Conservation (phyloP, 2,113 vertebrate species). For the Periophthalmodon schlosseri region DNA sequence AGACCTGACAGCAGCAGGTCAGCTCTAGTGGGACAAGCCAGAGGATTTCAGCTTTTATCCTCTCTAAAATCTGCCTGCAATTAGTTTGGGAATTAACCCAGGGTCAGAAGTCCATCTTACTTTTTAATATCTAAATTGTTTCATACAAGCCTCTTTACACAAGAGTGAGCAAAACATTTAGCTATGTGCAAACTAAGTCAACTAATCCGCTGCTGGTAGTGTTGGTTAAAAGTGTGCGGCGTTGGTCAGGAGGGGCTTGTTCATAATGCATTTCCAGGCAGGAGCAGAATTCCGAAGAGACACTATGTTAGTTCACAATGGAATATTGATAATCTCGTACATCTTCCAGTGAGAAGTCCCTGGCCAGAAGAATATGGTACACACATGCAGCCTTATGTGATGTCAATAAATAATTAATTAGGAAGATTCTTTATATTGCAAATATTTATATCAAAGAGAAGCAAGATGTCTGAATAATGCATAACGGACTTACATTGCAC, state of each 20-base stretch:
- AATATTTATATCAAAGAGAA: constrained; percentile 36
- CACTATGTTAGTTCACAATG: not conserved
- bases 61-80: constrained; percentile 63
- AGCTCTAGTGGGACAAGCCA: constrained; percentile 51
- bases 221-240: not conserved
- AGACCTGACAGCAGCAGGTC: constrained; percentile 64
- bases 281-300: not conserved
- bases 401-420: constrained; percentile 45
- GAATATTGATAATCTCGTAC: constrained; percentile 1
- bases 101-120: constrained; percentile 50
- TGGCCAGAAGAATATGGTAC: not conserved
- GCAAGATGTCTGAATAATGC: constrained; percentile 31
- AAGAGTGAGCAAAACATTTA: not conserved
- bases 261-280: not conserved
- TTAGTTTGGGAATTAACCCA: constrained; percentile 75
- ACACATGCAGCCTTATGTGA: not conserved
- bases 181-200: not conserved
- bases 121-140: constrained; percentile 52
- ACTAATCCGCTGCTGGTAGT: not conserved
- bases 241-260: not conserved
- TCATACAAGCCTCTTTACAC: constrained; percentile 41
- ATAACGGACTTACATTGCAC: not conserved
- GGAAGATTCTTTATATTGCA: constrained; percentile 27
- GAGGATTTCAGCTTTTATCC: constrained; percentile 68
- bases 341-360: not conserved